A percentile compares a stretch with the other conserved stretches of the same genome.
Conservation (phyloP, 1,140 invertebrate species). For the Drosophila truncata region DNA sequence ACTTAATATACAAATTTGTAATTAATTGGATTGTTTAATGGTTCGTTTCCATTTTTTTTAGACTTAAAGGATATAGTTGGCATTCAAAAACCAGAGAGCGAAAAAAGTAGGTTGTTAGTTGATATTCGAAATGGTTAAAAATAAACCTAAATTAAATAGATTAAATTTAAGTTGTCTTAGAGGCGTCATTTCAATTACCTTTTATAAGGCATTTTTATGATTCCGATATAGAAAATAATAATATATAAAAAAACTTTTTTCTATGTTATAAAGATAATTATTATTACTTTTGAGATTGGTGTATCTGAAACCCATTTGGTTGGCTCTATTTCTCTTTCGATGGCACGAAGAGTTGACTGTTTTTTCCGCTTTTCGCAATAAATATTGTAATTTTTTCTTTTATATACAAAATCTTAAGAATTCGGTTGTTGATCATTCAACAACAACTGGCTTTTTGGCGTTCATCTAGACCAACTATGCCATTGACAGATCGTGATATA, state of each 20-base stretch:
- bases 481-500: constrained; percentile 33
- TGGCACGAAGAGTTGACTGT: constrained; percentile 6
- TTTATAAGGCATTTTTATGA: too few relatives aligned
- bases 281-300: background rate
- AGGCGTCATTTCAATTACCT: background rate
- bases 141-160: background rate
- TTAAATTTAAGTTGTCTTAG: background rate
- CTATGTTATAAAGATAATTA: background rate
- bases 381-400: background rate
- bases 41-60: background rate
- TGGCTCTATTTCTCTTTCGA: background rate
- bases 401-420: constrained; percentile 19
- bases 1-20: background rate
- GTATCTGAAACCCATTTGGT: background rate
- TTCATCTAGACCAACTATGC: background rate
- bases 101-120: too few relatives aligned
- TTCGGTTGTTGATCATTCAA: constrained; percentile 23
- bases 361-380: constrained; percentile 12
- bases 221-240: too few relatives aligned
- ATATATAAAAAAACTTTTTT: background rate
- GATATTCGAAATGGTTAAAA: too few relatives aligned
- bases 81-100: background rate
- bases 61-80: background rate
- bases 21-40: background rate
- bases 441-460: constrained; percentile 11